Base-by-base conservation (phyloP, 2,113 vertebrate species). In the Toxostoma redivivum region DNA sequence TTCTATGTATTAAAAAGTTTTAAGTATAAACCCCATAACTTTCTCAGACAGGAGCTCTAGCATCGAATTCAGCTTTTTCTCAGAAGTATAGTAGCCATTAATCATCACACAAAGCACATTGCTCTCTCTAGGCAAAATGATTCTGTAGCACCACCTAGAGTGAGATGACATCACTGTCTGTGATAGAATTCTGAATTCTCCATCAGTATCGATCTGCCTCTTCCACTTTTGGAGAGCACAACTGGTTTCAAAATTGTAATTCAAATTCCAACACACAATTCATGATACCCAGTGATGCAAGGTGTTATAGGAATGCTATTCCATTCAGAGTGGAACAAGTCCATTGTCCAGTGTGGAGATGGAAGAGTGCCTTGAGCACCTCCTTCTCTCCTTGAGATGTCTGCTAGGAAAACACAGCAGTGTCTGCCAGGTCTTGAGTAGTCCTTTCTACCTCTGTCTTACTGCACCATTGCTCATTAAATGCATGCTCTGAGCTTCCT, bases 131-230 rank as follows among this genome's bases (percentile, higher is more conserved):
- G 69, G 35, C 93, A 96, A 96, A 93, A 86, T 86, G 87, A 92
- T 95, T 97, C 94, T 94, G 93, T 58, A 97, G 95, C 96, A 97
- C 96, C 96, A 96, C 60, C 96, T 96, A 97, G 96, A 97, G 96
- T 96, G 96, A 96, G 94, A 92, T 96, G 95, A 94, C 93, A 91
- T 93, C 93, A 94, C 79, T 53, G 33, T 74, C 66, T 44, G 7
- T 48, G 78, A 62, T 54, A 71, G 62, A 86, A 73, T 62, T 73
- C 74, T 71, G 54, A 85, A 38, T 40, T 77, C 35, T 33, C 15
- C 58, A 62, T 81, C 71, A 64, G 27, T 42, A 88, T 4, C 45
- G 40, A 70, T 53, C 53, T 2, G 0, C 24, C 33, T 72, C n/a
- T 91, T 94, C 65, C 48, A 76, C 60, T 48, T 67, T 44, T 24